These are phyloP conservation scores for Marisa cornuarietis DNA, from an alignment of 1,140 invertebrate species.

Conservation along the genomic window DNA sequence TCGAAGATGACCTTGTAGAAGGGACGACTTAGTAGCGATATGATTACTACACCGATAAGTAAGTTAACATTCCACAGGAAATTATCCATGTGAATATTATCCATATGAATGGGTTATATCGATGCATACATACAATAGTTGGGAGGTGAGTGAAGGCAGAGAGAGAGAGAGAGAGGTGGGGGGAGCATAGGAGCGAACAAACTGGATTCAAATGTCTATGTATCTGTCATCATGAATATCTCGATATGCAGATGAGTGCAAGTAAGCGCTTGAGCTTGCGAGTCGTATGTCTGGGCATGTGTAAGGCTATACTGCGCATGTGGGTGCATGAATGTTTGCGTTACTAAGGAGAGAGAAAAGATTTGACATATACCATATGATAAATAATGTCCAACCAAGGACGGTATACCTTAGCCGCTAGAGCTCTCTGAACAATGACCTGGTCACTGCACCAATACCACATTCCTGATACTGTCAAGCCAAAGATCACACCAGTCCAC, in stretches of 20 bases:
- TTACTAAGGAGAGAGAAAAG: too few relatives aligned
- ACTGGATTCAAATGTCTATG: neutral
- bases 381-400: neutral
- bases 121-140: neutral
- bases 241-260: too few relatives aligned
- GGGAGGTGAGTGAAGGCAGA: neutral
- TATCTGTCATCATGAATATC: neutral
- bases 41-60: neutral
- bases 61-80: neutral
- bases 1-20: neutral
- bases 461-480: constrained; percentile 69
- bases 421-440: constrained; percentile 71
- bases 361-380: too few relatives aligned
- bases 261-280: neutral
- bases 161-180: neutral
- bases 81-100: neutral
- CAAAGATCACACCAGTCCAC: constrained; percentile 71
- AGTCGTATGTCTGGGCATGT: neutral
- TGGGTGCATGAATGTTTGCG: neutral
- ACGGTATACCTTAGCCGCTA: constrained; percentile 67
- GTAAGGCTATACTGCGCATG: neutral
- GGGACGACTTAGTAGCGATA: neutral
- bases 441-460: constrained; percentile 74
- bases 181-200: neutral
- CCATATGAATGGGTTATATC: neutral